Base-by-base conservation (phyloP, 1,140 invertebrate genomes). In the Eufriesea mexicana region DNA sequence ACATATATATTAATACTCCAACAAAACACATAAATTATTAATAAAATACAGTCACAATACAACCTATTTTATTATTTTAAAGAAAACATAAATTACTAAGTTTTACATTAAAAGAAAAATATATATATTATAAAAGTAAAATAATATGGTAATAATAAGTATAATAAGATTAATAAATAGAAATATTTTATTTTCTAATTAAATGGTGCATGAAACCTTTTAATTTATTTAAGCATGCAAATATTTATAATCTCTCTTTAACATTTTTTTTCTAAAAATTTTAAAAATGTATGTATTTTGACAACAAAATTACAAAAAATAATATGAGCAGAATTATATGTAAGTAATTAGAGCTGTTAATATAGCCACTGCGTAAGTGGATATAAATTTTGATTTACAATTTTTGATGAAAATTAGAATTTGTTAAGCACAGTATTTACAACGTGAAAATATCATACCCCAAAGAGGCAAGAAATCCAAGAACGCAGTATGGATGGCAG, bases 391-490 rank as follows among this genome's bases (percentile, higher is more conserved):
- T 73, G 76, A 86, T 54, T 25, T n/a, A 62, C 61, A 79, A 77
- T 73, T 61, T 20, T 77, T 57, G 35, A 87, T 70, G 73, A 74
- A 61, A 79, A 49, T 76, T 75, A 64, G 25, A 83, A 73, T 57
- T 79, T 83, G 79, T 88, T 75, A 70, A 88, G 57, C 64, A 59
- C 45, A 76, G 16, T 75, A 88, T 70, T 85, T 88, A 85, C 79
- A 89, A 81, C 64, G 57, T 83, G 57, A 88, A 78, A 84, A 84
- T 86, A 86, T 82, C 94, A 91, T 95, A 95, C 95, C 95, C 89
- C 91, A 89, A 94, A 94, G 72, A 95, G 93, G 90, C 92, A 94
- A 90, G 84, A 90, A 51, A 95, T 89, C 91, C 93, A 94, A 85
- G 89, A 74, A 75, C 91, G 91, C 70, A 95, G 88, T 86, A 88